Evolutionary conservation across 1,140 invertebrate genomes (phyloP), one percentile per base, ranked within the genome.

Genomic region (Homalodisca vitripennis): DNA sequence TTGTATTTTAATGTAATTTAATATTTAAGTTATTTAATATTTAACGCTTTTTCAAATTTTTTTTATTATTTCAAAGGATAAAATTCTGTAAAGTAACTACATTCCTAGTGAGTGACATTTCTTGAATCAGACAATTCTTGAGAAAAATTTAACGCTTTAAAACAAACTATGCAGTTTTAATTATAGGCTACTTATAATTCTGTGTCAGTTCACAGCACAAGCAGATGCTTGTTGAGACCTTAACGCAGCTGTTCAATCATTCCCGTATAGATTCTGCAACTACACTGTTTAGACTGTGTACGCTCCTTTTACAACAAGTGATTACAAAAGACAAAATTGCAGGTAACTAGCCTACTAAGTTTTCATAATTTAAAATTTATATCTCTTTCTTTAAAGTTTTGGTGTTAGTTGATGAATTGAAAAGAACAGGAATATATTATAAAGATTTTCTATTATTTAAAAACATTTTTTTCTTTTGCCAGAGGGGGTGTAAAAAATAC

Each of bases 141-240:
- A 6, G 22, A 6, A 53, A 20, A 14, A 14, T 22, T 53, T 53
- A 12, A 22, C 20, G 12, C 3, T 53, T 6, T 6, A 6, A 53
- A 53, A 53, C 48, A 53, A 6, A 53, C 20, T 3, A 20, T 12
- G 3, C 20, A 14, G 48, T 41, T 12, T 53, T 14, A 53, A 53
- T 22, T 20, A 53, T 53, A 6, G 48, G 12, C 20, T 53, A 12
- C 20, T 14, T 17, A 41, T 41, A 41, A 20, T 51, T 51, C n/a
- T n/a, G n/a, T n/a, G n/a, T 60, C 55, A 60, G 55, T 29, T 22
- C 14, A 27, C 22, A 60, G 26, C 22, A 60, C 13, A 60, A 60
- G n/a, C 55, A 27, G 27, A 22, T 60, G 55, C 26, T 60, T 3
- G 6, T 60, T 12, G 55, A 30, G 14, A 27, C 13, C 3, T 24